phyloP scores from a whole-genome alignment of 2,797 vertebrate genomes.

The Hippoglossus hippoglossus region DNA sequence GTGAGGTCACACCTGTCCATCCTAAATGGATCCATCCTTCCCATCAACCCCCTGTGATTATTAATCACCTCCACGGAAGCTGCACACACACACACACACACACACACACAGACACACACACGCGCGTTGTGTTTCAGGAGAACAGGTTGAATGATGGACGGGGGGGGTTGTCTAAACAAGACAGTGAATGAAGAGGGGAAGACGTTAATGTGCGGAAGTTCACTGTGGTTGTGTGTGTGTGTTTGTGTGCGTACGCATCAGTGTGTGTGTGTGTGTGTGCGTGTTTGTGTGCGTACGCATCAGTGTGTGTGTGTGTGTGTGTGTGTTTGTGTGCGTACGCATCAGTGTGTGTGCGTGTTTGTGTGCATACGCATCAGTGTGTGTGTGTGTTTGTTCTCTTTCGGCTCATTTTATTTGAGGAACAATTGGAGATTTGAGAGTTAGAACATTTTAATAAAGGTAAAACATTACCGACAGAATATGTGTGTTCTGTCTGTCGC shows the following conservation, averaged over 20 bases:
- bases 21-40: conserved; percentile 60
- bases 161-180: conserved; percentile 57
- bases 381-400: not conserved
- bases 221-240: conserved; percentile 8
- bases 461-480: not conserved
- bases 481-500: not conserved
- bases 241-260: not conserved
- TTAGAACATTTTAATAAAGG: conserved; percentile 12
- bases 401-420: not conserved
- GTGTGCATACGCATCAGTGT: not conserved
- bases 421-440: not conserved
- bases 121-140: conserved; percentile 14
- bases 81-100: conserved; percentile 16
- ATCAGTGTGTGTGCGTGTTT: conserved; percentile 1
- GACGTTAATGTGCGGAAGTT: conserved; percentile 46
- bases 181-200: conserved; percentile 43
- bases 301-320: conserved; percentile 2
- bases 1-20: conserved; percentile 64
- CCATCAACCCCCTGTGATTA: conserved; percentile 47
- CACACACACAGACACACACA: conserved; percentile 24
- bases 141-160: conserved; percentile 46
- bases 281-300: not conserved
- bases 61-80: conserved; percentile 48
- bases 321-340: not conserved
- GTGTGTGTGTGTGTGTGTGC: conserved; percentile 7